phyloP scores from a whole-genome alignment of 2,113 vertebrate genomes.

The Phoxinus phoxinus region DNA sequence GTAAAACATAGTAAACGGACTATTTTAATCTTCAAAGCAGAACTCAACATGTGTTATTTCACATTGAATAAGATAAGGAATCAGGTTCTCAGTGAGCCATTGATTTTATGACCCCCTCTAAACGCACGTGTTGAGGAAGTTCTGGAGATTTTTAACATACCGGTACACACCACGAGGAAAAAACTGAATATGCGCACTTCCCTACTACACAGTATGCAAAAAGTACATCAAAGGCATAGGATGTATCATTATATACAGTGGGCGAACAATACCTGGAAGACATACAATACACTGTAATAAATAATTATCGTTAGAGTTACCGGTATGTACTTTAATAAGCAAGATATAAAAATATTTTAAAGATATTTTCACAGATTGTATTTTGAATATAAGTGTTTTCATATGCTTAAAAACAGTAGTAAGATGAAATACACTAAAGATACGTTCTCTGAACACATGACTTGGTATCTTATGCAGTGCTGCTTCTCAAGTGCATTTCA shows the following conservation, averaged over 20 bases:
- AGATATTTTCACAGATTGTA: no score
- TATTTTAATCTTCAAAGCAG: constrained; percentile 60
- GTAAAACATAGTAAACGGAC: constrained; percentile 48
- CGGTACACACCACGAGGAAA: not conserved
- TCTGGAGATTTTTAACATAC: not conserved
- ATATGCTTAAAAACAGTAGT: no score
- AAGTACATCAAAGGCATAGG: not conserved
- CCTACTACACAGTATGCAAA: not conserved
- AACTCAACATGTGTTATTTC: constrained; percentile 59
- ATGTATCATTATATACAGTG: not conserved
- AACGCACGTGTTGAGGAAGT: constrained; percentile 23
- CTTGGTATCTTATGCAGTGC: no score
- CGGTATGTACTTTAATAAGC: not conserved
- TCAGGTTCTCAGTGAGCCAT: constrained; percentile 55
- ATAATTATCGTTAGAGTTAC: no score
- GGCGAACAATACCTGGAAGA: not conserved
- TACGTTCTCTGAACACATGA: no score
- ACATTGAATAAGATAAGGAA: constrained; percentile 62
- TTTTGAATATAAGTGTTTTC: no score
- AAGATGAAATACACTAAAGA: no score
- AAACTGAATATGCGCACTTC: not conserved
- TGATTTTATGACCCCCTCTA: constrained; percentile 53
- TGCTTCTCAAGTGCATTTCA: no score
- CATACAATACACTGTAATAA: not conserved
- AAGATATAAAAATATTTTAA: no score